Evolutionary conservation across 2,888 invertebrate species (phyloP).

Genomic region (Drosophila stalkeri): DNA sequence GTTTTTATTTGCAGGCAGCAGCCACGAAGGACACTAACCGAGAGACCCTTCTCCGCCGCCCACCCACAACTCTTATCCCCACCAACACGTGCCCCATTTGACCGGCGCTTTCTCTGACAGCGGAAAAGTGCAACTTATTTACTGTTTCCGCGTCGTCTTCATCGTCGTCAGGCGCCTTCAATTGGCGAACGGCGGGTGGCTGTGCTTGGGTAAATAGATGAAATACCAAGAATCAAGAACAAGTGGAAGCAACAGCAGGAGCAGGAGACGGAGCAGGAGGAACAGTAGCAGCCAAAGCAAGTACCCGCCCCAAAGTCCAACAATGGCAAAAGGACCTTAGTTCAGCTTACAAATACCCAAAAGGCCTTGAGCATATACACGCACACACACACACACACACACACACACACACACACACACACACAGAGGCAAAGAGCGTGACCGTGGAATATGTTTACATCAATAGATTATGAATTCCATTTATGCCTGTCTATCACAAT

Average conservation of each 20-base stretch:
- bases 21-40: conserved; percentile 60
- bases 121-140: conserved; percentile 79
- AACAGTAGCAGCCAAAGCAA: neutral
- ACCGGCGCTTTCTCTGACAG: conserved; percentile 43
- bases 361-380: conserved; percentile 5
- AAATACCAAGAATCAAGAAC: conserved; percentile 16
- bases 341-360: conserved; percentile 1
- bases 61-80: neutral
- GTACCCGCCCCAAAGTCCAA: neutral
- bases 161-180: neutral
- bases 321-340: conserved; percentile 13
- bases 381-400: neutral
- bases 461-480: conserved; percentile 11
- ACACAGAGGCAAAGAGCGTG: neutral
- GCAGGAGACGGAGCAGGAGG: neutral
- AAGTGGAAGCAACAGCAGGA: neutral
- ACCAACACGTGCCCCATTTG: neutral
- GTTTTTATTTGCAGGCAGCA: conserved; percentile 59
- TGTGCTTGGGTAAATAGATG: conserved; percentile 25
- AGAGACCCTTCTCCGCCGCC: neutral
- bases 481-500: neutral
- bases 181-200: conserved; percentile 11
- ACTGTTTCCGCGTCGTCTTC: conserved; percentile 60
- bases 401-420: neutral
- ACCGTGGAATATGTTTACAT: conserved; percentile 16